Evolutionary conservation across 2,113 vertebrate genomes (phyloP).

Genomic region (Hippoglossus stenolepis): DNA sequence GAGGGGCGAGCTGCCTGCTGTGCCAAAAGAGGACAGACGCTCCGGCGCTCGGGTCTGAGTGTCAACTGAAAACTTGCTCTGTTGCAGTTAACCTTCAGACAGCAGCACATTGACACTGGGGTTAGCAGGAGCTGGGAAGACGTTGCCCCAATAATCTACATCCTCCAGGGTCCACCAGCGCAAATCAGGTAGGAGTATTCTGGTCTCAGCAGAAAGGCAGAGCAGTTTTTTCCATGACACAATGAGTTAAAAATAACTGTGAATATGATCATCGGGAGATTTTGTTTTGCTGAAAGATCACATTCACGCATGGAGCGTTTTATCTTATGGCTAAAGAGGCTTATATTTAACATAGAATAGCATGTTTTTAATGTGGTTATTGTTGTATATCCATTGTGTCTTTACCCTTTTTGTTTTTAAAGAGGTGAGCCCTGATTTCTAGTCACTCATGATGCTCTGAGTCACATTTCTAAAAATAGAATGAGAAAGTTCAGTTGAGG

Average conservation of each 20-base stretch:
- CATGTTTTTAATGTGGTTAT: background rate
- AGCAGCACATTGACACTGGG: slow-evolving; percentile 37
- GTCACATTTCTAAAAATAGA: slow-evolving; percentile 24
- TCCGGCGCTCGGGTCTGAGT: slow-evolving; percentile 34
- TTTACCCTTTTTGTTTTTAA: background rate
- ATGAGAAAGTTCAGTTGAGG: slow-evolving; percentile 14
- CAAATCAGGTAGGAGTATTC: slow-evolving; percentile 73
- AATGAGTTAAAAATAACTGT: slow-evolving; percentile 73
- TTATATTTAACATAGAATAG: background rate
- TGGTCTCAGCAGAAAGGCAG: slow-evolving; percentile 32
- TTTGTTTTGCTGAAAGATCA: slow-evolving; percentile 26
- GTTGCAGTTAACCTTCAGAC: slow-evolving; percentile 68
- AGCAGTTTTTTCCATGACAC: slow-evolving; percentile 68
- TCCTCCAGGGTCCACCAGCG: slow-evolving; percentile 42
- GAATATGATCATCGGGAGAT: slow-evolving; percentile 19
- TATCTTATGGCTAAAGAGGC: background rate
- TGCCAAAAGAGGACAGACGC: slow-evolving; percentile 65
- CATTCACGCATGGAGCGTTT: background rate
- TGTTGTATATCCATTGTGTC: background rate
- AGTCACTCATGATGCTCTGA: slow-evolving; percentile 10
- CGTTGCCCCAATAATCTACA: slow-evolving; percentile 45
- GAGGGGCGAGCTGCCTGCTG: slow-evolving; percentile 31
- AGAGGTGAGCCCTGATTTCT: no score
- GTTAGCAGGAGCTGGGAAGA: slow-evolving; percentile 44
- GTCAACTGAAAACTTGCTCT: slow-evolving; percentile 55